These are phyloP conservation scores for Drosophila repleta DNA, from an alignment of 1,140 invertebrate genomes.

Conservation along the genomic window DNA sequence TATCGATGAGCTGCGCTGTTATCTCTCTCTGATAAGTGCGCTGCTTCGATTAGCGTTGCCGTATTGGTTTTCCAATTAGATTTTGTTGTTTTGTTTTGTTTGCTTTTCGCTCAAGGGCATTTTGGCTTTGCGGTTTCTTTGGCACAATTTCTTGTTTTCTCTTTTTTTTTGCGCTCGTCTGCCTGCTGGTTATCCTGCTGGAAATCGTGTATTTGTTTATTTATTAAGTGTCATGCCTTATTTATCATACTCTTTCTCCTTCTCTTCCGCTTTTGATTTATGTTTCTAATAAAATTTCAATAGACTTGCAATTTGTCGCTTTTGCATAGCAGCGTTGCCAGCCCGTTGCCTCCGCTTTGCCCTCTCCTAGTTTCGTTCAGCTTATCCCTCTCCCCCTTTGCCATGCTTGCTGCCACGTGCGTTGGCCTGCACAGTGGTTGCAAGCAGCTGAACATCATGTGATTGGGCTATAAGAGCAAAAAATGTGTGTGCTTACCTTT, in stretches of 20 bases:
- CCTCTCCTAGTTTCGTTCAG: not conserved
- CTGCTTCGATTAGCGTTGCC: slow-evolving; percentile 51
- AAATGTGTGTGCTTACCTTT: not conserved
- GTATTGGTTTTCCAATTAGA: slow-evolving; percentile 79
- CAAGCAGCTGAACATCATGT: not conserved
- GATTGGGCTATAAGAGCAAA: not conserved
- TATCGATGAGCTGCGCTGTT: slow-evolving; percentile 43
- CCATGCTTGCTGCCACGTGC: slow-evolving; percentile 56
- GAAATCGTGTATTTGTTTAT: slow-evolving; percentile 27
- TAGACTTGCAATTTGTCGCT: slow-evolving; percentile 80
- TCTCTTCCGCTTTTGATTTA: slow-evolving; percentile 67
- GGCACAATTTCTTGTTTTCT: slow-evolving; percentile 3
- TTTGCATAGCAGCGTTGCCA: slow-evolving; percentile 46
- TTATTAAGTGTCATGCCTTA: slow-evolving; percentile 30
- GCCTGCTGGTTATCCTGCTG: slow-evolving; percentile 16
- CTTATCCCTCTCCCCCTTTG: not conserved
- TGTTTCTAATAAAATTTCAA: slow-evolving; percentile 82
- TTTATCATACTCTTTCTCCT: slow-evolving; percentile 56
- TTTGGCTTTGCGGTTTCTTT: slow-evolving; percentile 3
- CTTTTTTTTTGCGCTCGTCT: slow-evolving; percentile 9
- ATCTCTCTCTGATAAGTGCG: slow-evolving; percentile 55
- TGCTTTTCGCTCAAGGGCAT: slow-evolving; percentile 42
- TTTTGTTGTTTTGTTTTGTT: slow-evolving; percentile 50
- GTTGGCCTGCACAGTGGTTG: slow-evolving; percentile 45
- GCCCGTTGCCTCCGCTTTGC: not conserved